These are phyloP conservation scores for Penaeus vannamei DNA, from an alignment of 1,140 invertebrate genomes.

Conservation along the genomic window DNA sequence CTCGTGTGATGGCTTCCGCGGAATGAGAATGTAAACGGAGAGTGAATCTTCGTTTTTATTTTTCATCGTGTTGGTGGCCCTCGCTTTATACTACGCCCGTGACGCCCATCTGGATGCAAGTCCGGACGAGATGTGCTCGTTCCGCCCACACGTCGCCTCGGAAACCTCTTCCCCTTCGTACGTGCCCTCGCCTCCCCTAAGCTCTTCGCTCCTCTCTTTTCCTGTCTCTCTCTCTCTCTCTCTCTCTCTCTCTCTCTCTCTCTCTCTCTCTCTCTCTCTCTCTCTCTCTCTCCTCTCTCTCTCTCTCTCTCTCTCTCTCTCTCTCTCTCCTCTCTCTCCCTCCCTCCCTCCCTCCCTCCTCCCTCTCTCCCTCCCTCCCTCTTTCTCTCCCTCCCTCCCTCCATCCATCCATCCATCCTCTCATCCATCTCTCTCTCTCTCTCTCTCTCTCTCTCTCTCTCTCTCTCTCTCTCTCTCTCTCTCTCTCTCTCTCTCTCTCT, in stretches of 20 bases:
- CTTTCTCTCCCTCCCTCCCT: conserved; percentile 9
- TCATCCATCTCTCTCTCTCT: too few species aligned
- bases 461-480: not conserved
- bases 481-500: too few species aligned
- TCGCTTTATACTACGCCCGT: too few species aligned
- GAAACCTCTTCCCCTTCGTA: not conserved
- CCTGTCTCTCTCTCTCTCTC: not conserved
- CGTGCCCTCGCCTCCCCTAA: not conserved
- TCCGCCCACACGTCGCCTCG: not conserved
- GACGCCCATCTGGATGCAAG: too few species aligned
- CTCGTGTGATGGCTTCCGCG: too few species aligned
- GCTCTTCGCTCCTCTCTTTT: not conserved
- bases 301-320: not conserved
- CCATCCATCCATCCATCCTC: not conserved
- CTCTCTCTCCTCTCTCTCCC: not conserved
- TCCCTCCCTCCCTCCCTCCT: conserved; percentile 6
- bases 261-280: not conserved
- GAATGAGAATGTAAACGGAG: too few species aligned
- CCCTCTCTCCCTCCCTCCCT: conserved; percentile 35
- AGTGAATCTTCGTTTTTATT: too few species aligned
- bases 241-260: not conserved
- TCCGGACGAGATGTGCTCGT: not conserved
- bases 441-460: not conserved
- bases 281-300: not conserved
- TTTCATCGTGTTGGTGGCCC: too few species aligned